Percentiles rank a stretch among this genome's conserved stretches.
Evolutionary conservation across 2,888 invertebrate species (phyloP).

Genomic region (Drosophila demipolita): DNA sequence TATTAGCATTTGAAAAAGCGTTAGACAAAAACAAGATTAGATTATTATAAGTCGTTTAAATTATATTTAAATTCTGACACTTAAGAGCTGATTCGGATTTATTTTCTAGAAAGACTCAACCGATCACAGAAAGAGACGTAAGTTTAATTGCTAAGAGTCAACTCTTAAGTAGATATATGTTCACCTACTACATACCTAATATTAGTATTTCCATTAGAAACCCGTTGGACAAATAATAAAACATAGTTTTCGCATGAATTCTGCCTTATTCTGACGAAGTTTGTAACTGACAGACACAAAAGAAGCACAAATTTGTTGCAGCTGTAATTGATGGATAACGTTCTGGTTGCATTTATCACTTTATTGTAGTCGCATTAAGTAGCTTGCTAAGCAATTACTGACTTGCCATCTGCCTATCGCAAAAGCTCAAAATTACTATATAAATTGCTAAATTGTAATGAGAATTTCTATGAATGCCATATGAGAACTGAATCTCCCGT

Average conservation of each 20-base stretch:
- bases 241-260: neutral
- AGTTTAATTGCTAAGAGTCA: neutral
- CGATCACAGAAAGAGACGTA: too few species aligned
- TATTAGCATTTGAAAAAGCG: too few species aligned
- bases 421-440: neutral
- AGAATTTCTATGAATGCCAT: neutral
- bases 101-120: too few species aligned
- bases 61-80: too few species aligned
- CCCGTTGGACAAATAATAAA: neutral
- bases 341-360: constrained; percentile 12
- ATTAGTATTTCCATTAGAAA: neutral
- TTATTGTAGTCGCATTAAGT: constrained; percentile 1
- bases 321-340: constrained; percentile 25
- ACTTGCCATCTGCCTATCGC: neutral
- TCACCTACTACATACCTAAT: neutral
- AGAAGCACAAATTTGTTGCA: constrained; percentile 19
- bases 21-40: too few species aligned
- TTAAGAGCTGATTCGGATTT: too few species aligned
- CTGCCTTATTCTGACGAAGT: too few species aligned
- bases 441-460: neutral
- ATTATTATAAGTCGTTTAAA: too few species aligned
- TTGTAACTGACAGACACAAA: too few species aligned
- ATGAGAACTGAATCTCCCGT: neutral
- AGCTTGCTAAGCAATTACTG: constrained; percentile 3
- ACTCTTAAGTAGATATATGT: neutral